Evolutionary conservation across 2,888 invertebrate genomes (phyloP).

Genomic region (Eupithecia pulchellata): DNA sequence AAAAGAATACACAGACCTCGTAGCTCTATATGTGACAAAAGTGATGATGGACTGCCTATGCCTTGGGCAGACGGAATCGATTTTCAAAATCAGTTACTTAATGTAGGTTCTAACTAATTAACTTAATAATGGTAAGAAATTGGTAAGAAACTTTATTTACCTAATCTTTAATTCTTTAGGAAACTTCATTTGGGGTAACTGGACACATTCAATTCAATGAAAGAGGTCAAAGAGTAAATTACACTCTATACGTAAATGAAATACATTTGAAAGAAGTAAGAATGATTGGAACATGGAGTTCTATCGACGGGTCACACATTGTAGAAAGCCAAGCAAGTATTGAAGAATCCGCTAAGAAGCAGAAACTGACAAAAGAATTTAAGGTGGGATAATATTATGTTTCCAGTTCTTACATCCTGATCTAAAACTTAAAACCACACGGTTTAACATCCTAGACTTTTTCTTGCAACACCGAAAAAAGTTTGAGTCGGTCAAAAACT

Average conservation of each 20-base stretch:
- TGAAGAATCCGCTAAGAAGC: slow-evolving; percentile 51
- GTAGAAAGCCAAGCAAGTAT: slow-evolving; percentile 46
- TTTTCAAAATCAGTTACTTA: slow-evolving; percentile 68
- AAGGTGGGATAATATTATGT: slow-evolving; percentile 24
- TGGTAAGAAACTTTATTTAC: not conserved
- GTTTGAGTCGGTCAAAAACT: not conserved
- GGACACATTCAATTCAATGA: slow-evolving; percentile 89
- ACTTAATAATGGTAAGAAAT: not conserved
- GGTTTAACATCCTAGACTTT: not conserved
- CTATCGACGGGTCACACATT: slow-evolving; percentile 82
- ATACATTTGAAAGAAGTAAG: slow-evolving; percentile 55
- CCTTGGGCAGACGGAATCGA: slow-evolving; percentile 68
- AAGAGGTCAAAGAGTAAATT: slow-evolving; percentile 88
- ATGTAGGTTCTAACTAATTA: slow-evolving; percentile 51
- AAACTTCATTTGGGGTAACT: slow-evolving; percentile 87
- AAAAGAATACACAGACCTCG: slow-evolving; percentile 50
- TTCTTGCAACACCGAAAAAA: not conserved
- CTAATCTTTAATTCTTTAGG: slow-evolving; percentile 74
- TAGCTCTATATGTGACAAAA: slow-evolving; percentile 57
- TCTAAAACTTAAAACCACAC: not conserved
- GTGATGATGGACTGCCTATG: slow-evolving; percentile 39
- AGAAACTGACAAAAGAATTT: slow-evolving; percentile 68
- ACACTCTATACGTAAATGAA: slow-evolving; percentile 89
- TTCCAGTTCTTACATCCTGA: not conserved
- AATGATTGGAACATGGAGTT: slow-evolving; percentile 71